Base-by-base conservation (phyloP, 2,797 vertebrate genomes). In the Takifugu rubripes region DNA sequence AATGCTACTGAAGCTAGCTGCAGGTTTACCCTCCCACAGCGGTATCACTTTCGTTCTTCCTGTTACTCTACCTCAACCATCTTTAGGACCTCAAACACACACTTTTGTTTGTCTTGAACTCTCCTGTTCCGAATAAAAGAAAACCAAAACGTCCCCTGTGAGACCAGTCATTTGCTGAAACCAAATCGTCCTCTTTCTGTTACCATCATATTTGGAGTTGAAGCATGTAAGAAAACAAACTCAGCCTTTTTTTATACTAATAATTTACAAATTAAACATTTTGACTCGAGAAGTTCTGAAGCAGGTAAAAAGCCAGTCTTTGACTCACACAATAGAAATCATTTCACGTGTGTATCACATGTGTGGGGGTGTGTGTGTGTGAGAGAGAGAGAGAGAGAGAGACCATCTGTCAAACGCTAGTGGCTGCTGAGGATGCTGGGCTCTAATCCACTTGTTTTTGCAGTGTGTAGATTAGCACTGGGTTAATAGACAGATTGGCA, bases 401-500 rank as follows among this genome's bases (percentile, higher is more conserved):
- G 57, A 52, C 59, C 64, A 86, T 87, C 74, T 61, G 57, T 84
- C 77, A 82, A 72, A 75, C 3, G 45, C 59, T 72, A 72, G 67
- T 66, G 64, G 74, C 74, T 71, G 66, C 71, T 40, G 56, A 68
- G 65, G 63, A 60, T 61, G 68, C 69, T 52, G 59, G 61, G 6
- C 61, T 76, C 59, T 80, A 84, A 80, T 88, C 67, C 72, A 82
- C 76, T 84, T 76, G 74, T 83, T 84, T 65, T 78, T 76, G 75
- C 74, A 75, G 77, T 63, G 61, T 64, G 78, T 80, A 77, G 77
- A 84, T 86, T 86, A 88, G 65, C 66, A 43, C 14, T 56, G 69
- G 68, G 66, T 72, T 84, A 84, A 82, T 70, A 73, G 77, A 72
- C 59, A 65, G 64, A 52, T 62, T 73, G 72, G 76, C 61, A 70